Conservation (phyloP, 2,113 vertebrate species). For the Sinocyclocheilus grahami region DNA sequence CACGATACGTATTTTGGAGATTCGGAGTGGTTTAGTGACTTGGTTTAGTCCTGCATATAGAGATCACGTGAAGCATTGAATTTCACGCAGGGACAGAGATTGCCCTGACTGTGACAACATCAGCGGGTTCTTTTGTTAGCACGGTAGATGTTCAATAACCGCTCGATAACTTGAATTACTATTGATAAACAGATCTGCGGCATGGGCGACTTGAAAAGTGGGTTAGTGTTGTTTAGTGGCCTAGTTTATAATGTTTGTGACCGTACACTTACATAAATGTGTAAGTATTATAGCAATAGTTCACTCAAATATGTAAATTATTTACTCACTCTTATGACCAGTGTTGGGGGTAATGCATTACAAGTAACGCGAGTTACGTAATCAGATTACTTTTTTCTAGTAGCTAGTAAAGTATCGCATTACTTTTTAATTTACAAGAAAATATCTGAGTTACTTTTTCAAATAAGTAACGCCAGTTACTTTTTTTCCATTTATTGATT, state of each 20-base stretch:
- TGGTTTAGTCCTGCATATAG: background rate
- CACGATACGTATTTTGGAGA: slow-evolving; percentile 24
- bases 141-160: slow-evolving; percentile 29
- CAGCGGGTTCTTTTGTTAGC: background rate
- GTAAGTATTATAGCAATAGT: background rate
- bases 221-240: slow-evolving; percentile 7
- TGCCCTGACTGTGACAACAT: slow-evolving; percentile 26
- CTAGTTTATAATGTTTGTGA: background rate
- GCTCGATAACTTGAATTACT: slow-evolving; percentile 40
- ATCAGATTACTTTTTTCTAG: no score
- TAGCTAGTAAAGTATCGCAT: no score
- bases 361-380: no score
- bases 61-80: slow-evolving; percentile 6
- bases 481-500: no score
- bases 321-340: background rate
- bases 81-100: slow-evolving; percentile 24
- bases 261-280: background rate
- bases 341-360: no score
- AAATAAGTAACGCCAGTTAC: no score
- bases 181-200: slow-evolving; percentile 39
- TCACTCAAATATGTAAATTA: background rate
- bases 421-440: no score
- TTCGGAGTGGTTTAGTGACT: slow-evolving; percentile 13
- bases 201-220: background rate
- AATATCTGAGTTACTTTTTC: no score